Evolutionary conservation across 2,113 vertebrate species (phyloP).

Genomic region (Willisornis vidua): DNA sequence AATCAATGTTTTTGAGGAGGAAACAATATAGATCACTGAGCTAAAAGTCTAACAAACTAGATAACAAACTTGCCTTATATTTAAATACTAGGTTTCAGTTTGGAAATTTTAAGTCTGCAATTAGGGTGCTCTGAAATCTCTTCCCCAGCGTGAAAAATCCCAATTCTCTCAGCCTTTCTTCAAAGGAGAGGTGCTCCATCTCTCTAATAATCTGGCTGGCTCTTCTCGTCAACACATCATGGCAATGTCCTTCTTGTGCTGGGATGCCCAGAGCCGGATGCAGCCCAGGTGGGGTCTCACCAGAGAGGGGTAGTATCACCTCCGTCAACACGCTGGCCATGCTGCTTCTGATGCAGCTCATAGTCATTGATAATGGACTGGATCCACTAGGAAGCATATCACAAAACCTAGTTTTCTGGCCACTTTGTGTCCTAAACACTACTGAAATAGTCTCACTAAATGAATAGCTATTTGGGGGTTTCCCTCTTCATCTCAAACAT

Average conservation of each 20-base stretch:
- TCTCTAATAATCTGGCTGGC: background rate
- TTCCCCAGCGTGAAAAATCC: background rate
- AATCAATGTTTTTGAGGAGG: background rate
- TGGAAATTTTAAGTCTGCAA: background rate
- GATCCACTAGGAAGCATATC: background rate
- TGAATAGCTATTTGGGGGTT: background rate
- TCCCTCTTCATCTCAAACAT: background rate
- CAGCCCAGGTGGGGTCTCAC: background rate
- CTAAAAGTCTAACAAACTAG: background rate
- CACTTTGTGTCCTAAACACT: background rate
- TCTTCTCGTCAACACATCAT: background rate
- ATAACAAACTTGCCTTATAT: background rate
- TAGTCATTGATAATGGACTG: background rate
- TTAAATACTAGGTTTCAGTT: background rate
- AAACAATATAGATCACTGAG: background rate
- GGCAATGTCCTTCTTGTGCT: background rate
- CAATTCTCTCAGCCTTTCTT: background rate
- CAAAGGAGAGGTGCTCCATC: background rate
- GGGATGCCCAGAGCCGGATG: background rate
- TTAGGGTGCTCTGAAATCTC: background rate
- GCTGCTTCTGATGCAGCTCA: background rate
- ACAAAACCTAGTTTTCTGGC: background rate
- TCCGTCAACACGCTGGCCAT: background rate
- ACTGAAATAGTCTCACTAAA: background rate
- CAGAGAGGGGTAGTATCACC: background rate